Evolutionary conservation across 2,113 vertebrate genomes (phyloP).

Genomic region (Corydoras maculifer): DNA sequence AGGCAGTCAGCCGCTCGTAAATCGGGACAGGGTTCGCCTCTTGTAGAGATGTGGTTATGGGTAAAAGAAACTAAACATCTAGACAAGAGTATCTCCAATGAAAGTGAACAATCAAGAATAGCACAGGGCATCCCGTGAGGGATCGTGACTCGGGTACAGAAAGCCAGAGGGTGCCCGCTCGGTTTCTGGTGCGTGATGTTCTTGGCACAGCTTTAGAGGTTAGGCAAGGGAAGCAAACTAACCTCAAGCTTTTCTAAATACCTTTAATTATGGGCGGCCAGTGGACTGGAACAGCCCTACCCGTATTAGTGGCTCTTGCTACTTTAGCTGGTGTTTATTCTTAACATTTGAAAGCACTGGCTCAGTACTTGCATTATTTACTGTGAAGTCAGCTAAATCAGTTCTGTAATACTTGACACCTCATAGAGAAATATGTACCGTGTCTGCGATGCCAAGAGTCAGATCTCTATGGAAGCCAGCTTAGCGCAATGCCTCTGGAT

Average conservation of each 20-base stretch:
- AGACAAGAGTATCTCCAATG: slow-evolving; percentile 44
- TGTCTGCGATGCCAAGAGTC: no score
- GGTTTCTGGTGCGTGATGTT: slow-evolving; percentile 28
- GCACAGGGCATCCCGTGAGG: not conserved
- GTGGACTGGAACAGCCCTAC: slow-evolving; percentile 3
- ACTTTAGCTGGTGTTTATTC: slow-evolving; percentile 9
- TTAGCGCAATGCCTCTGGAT: not conserved
- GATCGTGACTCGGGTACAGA: not conserved
- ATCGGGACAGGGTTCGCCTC: slow-evolving; percentile 65
- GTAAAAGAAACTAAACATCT: slow-evolving; percentile 65
- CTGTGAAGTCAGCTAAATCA: not conserved
- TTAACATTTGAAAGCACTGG: not conserved
- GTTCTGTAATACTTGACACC: not conserved
- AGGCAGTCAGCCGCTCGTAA: slow-evolving; percentile 69
- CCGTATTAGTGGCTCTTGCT: slow-evolving; percentile 19
- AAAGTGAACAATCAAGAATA: not conserved
- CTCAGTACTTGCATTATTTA: not conserved
- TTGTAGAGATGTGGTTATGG: slow-evolving; percentile 67
- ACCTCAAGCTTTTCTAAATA: slow-evolving; percentile 35
- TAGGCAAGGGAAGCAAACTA: slow-evolving; percentile 46
- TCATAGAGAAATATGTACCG: not conserved
- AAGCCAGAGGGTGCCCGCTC: slow-evolving; percentile 7
- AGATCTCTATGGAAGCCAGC: not conserved
- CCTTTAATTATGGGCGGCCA: slow-evolving; percentile 44
- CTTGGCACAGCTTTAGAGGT: slow-evolving; percentile 49